phyloP scores from a whole-genome alignment of 2,888 invertebrate genomes.

The Netelia virgata region DNA sequence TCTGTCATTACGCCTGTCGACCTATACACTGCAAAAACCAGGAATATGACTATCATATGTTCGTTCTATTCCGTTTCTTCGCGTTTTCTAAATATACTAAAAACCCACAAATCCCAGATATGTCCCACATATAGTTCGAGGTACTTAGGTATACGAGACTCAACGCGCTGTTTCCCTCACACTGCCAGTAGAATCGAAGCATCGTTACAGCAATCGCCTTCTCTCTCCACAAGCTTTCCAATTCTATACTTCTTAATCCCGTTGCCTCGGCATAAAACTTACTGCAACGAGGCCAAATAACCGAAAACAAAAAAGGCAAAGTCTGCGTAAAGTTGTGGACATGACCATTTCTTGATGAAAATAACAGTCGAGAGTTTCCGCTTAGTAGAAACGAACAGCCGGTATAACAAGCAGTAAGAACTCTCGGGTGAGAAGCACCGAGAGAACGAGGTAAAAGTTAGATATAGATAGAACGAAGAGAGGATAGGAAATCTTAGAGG shows the following conservation, averaged over 20 bases:
- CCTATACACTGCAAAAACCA: too few species aligned
- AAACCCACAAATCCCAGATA: conserved; percentile 1
- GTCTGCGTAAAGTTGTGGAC: conserved; percentile 6
- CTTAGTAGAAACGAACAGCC: conserved; percentile 30
- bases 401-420: conserved; percentile 43
- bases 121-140: background rate
- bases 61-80: too few species aligned
- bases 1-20: too few species aligned
- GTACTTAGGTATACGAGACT: background rate
- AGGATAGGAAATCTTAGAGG: conserved; percentile 48
- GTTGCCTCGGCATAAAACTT: conserved; percentile 25
- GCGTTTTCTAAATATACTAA: background rate
- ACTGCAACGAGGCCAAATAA: conserved; percentile 1
- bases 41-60: too few species aligned
- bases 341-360: conserved; percentile 47
- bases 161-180: background rate
- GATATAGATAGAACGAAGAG: background rate
- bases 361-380: conserved; percentile 46
- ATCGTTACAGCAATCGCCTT: background rate
- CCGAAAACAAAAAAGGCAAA: background rate
- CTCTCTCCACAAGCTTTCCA: background rate
- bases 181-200: conserved; percentile 29
- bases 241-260: conserved; percentile 4
- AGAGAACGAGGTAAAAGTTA: conserved; percentile 16
- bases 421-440: conserved; percentile 18